A percentile compares a stretch with the other conserved stretches of the same genome.
Evolutionary conservation across 2,113 vertebrate genomes (phyloP).

Genomic region (Tor tambroides): DNA sequence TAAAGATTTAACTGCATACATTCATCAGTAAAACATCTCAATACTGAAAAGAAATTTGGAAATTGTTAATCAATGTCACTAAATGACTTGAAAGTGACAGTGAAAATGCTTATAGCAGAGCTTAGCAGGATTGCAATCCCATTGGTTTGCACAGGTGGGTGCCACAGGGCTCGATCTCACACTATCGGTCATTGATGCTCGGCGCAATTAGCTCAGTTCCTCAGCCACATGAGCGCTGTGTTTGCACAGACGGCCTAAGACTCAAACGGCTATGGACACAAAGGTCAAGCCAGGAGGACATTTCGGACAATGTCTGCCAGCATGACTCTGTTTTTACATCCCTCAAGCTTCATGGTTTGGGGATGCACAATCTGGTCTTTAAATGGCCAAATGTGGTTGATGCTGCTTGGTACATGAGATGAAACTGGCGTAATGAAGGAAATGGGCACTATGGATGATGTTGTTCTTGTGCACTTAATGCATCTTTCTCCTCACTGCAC

Average conservation of each 20-base stretch:
- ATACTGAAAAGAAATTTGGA: not conserved
- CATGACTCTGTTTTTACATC: not conserved
- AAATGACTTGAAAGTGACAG: constrained; percentile 14
- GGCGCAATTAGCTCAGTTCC: constrained; percentile 36
- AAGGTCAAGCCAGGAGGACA: constrained; percentile 13
- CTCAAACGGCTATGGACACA: not conserved
- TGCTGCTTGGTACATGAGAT: not conserved
- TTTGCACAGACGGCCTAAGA: constrained; percentile 7
- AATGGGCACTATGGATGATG: constrained; percentile 9
- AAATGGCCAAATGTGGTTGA: constrained; percentile 1
- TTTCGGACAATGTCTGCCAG: not conserved
- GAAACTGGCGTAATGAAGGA: not conserved
- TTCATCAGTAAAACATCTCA: not conserved
- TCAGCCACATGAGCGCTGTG: constrained; percentile 11
- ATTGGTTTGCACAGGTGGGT: constrained; percentile 29
- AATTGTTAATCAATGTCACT: not conserved
- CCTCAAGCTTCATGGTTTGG: not conserved
- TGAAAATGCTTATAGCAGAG: not conserved
- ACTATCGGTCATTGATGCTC: constrained; percentile 21
- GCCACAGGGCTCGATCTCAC: constrained; percentile 16
- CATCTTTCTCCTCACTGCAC: constrained; percentile 9
- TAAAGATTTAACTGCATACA: not conserved
- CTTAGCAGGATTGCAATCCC: constrained; percentile 4
- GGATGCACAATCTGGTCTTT: not conserved
- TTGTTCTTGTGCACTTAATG: constrained; percentile 19